Base-by-base conservation (phyloP, 2,888 invertebrate species). In the Ferdinandea cuprea region DNA sequence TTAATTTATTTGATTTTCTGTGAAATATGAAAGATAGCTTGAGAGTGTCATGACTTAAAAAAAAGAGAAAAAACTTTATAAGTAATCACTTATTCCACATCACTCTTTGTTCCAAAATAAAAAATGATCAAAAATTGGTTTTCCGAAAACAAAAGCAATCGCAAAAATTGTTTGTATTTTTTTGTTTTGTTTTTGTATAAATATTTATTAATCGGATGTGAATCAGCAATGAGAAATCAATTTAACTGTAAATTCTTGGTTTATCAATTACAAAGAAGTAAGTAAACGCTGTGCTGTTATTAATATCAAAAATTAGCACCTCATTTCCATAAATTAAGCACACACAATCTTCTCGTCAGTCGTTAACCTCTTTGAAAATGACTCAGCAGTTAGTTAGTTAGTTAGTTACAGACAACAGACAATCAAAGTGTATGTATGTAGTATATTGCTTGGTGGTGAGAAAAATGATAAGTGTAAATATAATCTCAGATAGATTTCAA, bases 191-290 rank as follows among this genome's bases (percentile, higher is more conserved):
- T n/a, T n/a, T n/a, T n/a, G n/a, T n/a, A 30, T 4, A 28, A 19
- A 44, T 44, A 42, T 0, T 32, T 19, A 48, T 58, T 28, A 69
- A 69, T 69, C 58, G 19, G 69, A 56, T 56, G 11, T 68, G 68
- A 68, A 11, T 68, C 56, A 69, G 9, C 25, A 6, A 5, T 48
- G 48, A 11, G 48, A 58, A 69, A 37, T 58, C 28, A 58, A 46
- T 52, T 72, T 61, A 72, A 72, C 59, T 6, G 72, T 72, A 54
- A 72, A 52, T 9, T 42, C 19, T 50, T 46, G 15, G 30, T n/a
- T 61, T 58, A 69, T 69, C 58, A 58, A 35, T 69, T 69, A 58
- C 37, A 4, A 58, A 37, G 58, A 69, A 65, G 15, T n/a, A 13
- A 6, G 11, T 25, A 65, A 50, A 15, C 63, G 37, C 13, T 6